These are phyloP conservation scores for Asteroscopus sphinx DNA, from an alignment of 2,888 invertebrate genomes.

Conservation along the genomic window DNA sequence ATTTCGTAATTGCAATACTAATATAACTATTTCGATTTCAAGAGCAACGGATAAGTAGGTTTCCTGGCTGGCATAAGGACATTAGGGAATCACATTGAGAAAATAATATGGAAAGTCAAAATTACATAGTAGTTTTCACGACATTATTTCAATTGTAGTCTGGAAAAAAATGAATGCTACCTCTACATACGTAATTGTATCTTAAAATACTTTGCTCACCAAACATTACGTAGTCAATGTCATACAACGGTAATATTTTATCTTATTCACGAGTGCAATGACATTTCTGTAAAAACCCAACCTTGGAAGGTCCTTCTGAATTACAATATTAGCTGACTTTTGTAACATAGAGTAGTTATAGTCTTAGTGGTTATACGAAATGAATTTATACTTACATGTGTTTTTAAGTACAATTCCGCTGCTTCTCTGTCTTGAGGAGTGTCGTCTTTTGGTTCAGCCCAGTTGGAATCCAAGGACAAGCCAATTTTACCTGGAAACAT, in stretches of 20 bases:
- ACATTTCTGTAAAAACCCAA: conserved; percentile 8
- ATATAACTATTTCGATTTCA: not conserved
- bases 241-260: conserved; percentile 3
- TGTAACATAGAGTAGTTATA: too few relatives aligned
- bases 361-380: not conserved
- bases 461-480: conserved; percentile 90
- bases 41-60: too few relatives aligned
- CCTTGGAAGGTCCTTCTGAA: conserved; percentile 24
- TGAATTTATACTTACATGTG: conserved; percentile 83
- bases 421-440: conserved; percentile 89
- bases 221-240: conserved; percentile 3
- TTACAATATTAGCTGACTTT: not conserved
- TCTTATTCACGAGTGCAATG: not conserved
- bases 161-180: conserved; percentile 13
- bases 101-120: not conserved
- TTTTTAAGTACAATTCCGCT: conserved; percentile 90
- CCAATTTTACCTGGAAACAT: conserved; percentile 89
- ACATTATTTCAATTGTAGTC: conserved; percentile 6
- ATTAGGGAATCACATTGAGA: not conserved
- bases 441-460: conserved; percentile 90
- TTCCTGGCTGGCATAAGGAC: not conserved
- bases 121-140: not conserved
- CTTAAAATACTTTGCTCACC: conserved; percentile 6
- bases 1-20: not conserved
- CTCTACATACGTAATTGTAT: conserved; percentile 4